phyloP scores from a whole-genome alignment of 2,797 vertebrate genomes.

The Cygnus olor region DNA sequence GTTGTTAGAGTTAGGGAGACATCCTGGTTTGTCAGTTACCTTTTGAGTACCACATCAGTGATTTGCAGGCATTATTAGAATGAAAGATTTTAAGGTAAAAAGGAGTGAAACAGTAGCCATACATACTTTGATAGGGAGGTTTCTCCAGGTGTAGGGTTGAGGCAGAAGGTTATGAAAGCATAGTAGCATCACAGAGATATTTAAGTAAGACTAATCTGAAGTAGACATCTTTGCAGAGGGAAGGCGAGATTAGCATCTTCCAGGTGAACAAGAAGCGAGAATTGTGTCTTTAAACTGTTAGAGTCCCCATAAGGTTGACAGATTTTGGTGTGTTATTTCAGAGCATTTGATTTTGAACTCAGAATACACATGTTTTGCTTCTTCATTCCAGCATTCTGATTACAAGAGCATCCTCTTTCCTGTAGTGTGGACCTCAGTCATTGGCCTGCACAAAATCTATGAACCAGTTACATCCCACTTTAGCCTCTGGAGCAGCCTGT shows the following conservation, averaged over 20 bases:
- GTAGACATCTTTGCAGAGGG: neutral
- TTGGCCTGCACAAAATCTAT: neutral
- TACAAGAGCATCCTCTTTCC: neutral
- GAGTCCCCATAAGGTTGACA: neutral
- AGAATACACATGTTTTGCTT: neutral
- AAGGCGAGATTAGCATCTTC: neutral
- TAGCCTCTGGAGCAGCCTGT: neutral
- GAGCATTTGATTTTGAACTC: neutral
- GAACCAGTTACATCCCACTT: neutral
- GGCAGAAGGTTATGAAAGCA: neutral
- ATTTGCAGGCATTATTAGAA: neutral
- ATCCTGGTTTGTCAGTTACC: neutral
- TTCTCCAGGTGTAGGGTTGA: neutral
- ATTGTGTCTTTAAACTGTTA: neutral
- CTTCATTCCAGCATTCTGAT: neutral
- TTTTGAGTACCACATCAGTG: fast-evolving
- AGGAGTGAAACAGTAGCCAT: neutral
- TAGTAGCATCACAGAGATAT: neutral
- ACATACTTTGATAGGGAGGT: neutral
- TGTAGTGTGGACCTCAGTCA: neutral
- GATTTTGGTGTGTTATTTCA: neutral
- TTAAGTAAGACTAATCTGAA: neutral
- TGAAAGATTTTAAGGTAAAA: neutral
- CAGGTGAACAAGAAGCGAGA: neutral
- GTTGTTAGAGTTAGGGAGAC: neutral